Percentiles rank a stretch among this genome's conserved stretches.
Evolutionary conservation across 2,888 invertebrate species (phyloP).

Genomic region (Lithophane socia): DNA sequence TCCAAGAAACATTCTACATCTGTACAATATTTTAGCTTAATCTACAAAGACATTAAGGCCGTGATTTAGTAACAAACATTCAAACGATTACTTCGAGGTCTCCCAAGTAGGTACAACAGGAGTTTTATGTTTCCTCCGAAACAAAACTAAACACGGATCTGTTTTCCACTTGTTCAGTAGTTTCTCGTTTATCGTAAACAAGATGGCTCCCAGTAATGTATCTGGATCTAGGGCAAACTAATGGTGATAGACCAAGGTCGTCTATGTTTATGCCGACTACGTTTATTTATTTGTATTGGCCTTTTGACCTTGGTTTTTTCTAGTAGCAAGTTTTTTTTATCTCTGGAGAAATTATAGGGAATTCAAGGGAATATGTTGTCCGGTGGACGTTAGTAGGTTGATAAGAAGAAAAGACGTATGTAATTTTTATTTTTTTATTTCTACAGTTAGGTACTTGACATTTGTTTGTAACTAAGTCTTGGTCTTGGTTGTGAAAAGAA

Average conservation of each 20-base stretch:
- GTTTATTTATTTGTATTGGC: slow-evolving; percentile 33
- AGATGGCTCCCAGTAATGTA: slow-evolving; percentile 54
- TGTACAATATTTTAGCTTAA: slow-evolving; percentile 31
- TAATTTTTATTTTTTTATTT: neutral
- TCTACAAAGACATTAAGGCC: slow-evolving; percentile 40
- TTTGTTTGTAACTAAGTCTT: neutral
- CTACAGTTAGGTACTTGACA: neutral
- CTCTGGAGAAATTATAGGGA: neutral
- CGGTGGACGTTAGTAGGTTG: neutral
- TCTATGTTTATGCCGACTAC: slow-evolving; percentile 3
- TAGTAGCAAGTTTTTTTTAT: neutral
- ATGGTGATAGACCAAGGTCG: slow-evolving; percentile 52
- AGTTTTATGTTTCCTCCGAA: slow-evolving; percentile 33
- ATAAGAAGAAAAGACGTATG: neutral
- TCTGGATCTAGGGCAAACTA: slow-evolving; percentile 50
- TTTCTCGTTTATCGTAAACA: slow-evolving; percentile 53
- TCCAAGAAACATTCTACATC: slow-evolving; percentile 12
- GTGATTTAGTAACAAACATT: slow-evolving; percentile 45
- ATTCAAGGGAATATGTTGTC: neutral
- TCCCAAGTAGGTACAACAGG: slow-evolving; percentile 26
- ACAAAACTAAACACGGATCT: slow-evolving; percentile 48
- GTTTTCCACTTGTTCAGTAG: slow-evolving; percentile 29
- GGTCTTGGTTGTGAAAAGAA: neutral
- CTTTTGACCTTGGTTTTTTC: neutral
- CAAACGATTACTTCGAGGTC: slow-evolving; percentile 27